These are phyloP conservation scores for Diogma glabrata DNA, from an alignment of 2,888 invertebrate species.

Conservation along the genomic window DNA sequence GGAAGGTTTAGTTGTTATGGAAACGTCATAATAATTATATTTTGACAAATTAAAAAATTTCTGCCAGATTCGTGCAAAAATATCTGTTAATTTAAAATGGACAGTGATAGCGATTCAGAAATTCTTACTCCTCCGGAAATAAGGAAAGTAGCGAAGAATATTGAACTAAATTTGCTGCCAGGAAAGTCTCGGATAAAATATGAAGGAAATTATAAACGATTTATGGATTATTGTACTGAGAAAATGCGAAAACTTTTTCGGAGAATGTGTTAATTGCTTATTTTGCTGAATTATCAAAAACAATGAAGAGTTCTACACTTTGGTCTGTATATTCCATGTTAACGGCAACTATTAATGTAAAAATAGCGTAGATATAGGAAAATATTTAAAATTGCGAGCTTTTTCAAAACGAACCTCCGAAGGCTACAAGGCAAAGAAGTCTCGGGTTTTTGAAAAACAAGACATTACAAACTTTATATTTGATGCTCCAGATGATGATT, in stretches of 20 bases:
- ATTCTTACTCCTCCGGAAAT: no score
- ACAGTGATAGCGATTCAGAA: no score
- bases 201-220: not conserved
- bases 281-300: not conserved
- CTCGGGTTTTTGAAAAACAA: not conserved
- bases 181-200: no score
- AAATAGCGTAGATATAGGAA: not conserved
- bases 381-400: not conserved
- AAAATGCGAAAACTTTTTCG: not conserved
- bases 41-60: no score
- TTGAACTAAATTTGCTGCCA: no score
- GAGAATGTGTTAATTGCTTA: not conserved
- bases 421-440: not conserved
- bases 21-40: no score
- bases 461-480: not conserved
- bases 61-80: no score
- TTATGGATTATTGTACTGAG: not conserved
- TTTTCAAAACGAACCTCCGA: not conserved
- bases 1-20: no score
- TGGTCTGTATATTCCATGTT: not conserved
- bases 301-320: not conserved
- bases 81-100: no score
- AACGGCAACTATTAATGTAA: not conserved
- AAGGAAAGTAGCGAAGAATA: no score
- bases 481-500: slow-evolving; percentile 1